Base-by-base conservation (phyloP, 2,113 vertebrate species). In the Odontesthes bonariensis region DNA sequence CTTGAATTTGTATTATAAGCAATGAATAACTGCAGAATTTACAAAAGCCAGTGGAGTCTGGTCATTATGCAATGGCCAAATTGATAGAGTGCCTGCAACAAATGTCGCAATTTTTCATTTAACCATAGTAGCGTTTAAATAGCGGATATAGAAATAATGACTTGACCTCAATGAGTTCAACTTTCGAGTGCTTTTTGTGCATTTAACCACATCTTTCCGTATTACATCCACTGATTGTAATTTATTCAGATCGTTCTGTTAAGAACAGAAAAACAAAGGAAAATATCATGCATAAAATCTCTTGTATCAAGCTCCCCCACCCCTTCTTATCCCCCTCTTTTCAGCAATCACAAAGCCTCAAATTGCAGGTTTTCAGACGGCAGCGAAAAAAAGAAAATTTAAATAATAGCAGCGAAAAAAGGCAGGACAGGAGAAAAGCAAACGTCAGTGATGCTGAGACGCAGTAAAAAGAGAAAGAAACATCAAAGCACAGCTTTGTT, bases 51-150 rank as follows among this genome's bases (percentile, higher is more conserved):
- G 69, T 85, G 75, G 58, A 32, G 66, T 31, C 17, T 77, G 72
- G 46, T 81, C 77, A 62, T 84, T 72, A 79, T 69, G 52, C 23
- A 49, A 22, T 9, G 60, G 61, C 11, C 3, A 22, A 76, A 81
- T n/a, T 0, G 69, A 83, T 58, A 46, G 54, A 82, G 63, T 51
- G 65, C 52, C 59, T 64, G 57, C 14, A 2, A 22, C 66, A 72
- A 73, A 51, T 60, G 72, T 66, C 74, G 63, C 52, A 14, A 10
- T 70, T 70, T 61, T 38, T 75, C 42, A 70, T 44, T 32, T 33
- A 70, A 61, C 42, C 51, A 44, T 11, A 11, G 52, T n/a, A 60
- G 73, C 7, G 4, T 66, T 59, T 32, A 46, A 67, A 40, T 20
- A 16, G 68, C 54, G 19, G 23, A 71, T 46, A 75, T 19, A 60